These are phyloP conservation scores for Bugula neritina DNA, from an alignment of 2,888 invertebrate species.

Conservation along the genomic window DNA sequence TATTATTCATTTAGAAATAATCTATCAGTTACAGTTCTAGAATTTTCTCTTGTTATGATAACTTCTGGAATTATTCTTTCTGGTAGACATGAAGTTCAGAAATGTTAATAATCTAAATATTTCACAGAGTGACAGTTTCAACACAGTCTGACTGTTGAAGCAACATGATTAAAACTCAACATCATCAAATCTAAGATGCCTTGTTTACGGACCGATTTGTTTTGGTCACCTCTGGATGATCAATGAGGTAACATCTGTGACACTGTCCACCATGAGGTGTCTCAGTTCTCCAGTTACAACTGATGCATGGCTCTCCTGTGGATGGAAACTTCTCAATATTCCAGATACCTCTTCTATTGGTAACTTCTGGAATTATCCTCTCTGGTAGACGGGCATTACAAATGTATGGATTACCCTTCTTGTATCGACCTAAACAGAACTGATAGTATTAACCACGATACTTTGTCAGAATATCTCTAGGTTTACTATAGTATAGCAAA, in stretches of 20 bases:
- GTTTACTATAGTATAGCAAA: too few species aligned
- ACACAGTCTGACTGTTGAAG: too few species aligned
- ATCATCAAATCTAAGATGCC: too few species aligned
- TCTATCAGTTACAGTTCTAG: too few species aligned
- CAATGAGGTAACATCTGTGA: background rate
- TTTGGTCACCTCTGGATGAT: background rate
- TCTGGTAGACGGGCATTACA: slow-evolving; percentile 6
- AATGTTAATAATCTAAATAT: background rate
- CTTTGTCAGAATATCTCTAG: too few species aligned
- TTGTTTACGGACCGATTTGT: too few species aligned
- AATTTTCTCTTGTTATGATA: background rate
- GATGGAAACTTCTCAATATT: background rate
- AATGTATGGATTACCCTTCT: background rate
- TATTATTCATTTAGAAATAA: too few species aligned
- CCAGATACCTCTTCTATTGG: background rate
- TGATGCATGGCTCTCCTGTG: background rate
- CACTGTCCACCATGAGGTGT: background rate
- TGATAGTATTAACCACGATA: too few species aligned
- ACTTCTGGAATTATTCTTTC: slow-evolving; percentile 14
- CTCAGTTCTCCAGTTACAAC: slow-evolving; percentile 5
- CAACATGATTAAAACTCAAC: too few species aligned
- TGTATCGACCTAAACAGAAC: background rate
- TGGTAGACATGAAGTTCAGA: background rate
- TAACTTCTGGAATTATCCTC: slow-evolving; percentile 15
- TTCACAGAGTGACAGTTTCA: too few species aligned